Base-by-base conservation (phyloP, 1,140 invertebrate genomes). In the Protaetia brevitarsis region DNA sequence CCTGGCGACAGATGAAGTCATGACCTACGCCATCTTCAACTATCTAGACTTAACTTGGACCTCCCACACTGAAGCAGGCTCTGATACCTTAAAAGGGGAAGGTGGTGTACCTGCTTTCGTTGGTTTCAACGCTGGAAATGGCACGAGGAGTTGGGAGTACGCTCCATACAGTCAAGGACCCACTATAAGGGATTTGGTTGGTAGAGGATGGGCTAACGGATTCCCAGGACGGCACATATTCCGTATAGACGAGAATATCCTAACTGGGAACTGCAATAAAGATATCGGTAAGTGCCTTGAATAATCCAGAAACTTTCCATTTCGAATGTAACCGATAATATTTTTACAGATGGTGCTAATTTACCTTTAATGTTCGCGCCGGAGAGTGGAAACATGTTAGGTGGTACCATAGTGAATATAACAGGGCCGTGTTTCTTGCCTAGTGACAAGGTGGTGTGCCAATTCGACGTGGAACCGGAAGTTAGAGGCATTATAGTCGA, bases 121-220 rank as follows among this genome's bases (percentile, higher is more conserved):
- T 73, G 95, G 95, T 31, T 98, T 97, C 79, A 97, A 98, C 76
- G 95, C 91, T 60, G 95, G 95, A 63, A 98, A 98, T 75, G 95
- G 93, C 11, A 98, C 94, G 1, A 85, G 89, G 75, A 88, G 88
- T 65, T 96, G 89, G 77, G 92, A 96, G 79, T 96, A 96, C 77
- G 86, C 84, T 62, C 95, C 95, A 0, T 97, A 95, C 79, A 96
- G 94, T 45, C 94, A 96, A 80, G 83, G 85, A 28, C 89, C 92
- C 23, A 91, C 93, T 16, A 83, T 96, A 7, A 82, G 91, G 66
- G 91, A 95, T 80, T 81, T 97, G n/a, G 86, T 88, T 0, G 85
- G 86, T 8, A 85, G 92, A 72, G 95, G 95, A 16, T 94, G 88
- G 85, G 93, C 88, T 0, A 97, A 97, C 72, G 88, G 87, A 6